A percentile compares a stretch with the other conserved stretches of the same genome.
These are phyloP conservation scores for Adineta ricciae DNA, from an alignment of 2,888 invertebrate genomes.

Conservation along the genomic window DNA sequence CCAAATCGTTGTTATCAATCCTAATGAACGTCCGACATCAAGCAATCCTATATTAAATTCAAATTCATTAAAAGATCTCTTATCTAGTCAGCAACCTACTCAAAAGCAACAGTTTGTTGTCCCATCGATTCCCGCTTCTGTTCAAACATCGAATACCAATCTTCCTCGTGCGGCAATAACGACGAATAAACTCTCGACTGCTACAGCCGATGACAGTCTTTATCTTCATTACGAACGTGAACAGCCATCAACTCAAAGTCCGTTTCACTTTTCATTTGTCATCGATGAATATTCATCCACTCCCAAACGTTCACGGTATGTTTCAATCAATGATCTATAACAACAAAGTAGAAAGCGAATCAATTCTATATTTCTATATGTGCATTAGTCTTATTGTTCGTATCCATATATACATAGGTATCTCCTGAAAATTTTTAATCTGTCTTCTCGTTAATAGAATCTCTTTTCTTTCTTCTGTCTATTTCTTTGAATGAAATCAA, in stretches of 20 bases:
- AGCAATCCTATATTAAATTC: not conserved
- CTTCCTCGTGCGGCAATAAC: not conserved
- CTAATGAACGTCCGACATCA: not conserved
- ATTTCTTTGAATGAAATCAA: not conserved
- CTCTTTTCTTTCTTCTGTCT: not conserved
- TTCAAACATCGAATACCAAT: not conserved
- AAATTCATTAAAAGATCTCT: not conserved
- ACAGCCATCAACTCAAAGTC: not conserved
- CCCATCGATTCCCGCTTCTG: not conserved
- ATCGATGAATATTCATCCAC: not conserved
- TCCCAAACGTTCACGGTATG: constrained; percentile 9
- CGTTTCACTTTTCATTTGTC: constrained; percentile 1
- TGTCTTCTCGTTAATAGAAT: not conserved
- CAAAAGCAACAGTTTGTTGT: not conserved
- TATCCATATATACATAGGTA: not conserved
- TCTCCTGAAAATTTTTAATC: not conserved
- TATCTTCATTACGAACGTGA: not conserved
- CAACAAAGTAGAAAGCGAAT: not conserved
- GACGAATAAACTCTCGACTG: not conserved
- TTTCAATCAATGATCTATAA: constrained; percentile 13
- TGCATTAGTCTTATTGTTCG: not conserved
- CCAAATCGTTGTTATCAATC: not conserved
- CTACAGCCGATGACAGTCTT: not conserved
- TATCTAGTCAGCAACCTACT: not conserved
- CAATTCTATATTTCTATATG: not conserved